Base-by-base conservation (phyloP, 2,797 vertebrate species). In the Eulemur coronatus region DNA sequence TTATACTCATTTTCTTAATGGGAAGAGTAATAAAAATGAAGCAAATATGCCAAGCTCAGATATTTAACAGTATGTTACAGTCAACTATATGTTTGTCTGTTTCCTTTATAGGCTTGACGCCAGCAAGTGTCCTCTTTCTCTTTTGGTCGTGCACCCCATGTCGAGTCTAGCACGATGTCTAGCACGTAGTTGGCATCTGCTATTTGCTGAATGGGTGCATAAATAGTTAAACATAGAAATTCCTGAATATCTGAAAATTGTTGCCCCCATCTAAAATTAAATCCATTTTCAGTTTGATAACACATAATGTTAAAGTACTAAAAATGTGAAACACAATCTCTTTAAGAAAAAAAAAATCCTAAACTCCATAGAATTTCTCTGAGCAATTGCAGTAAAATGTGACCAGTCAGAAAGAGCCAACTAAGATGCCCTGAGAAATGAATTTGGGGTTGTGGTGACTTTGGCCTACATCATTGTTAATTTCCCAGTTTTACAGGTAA, bases 281-380 rank as follows among this genome's bases (percentile, higher is more conserved):
- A 11, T 61, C 12, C 5, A 13, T 55, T 87, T 95, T 84, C 41
- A 84, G 57, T 88, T 81, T 75, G 65, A 35, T 76, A 57, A 28
- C 41, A 96, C 76, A 61, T 61, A 85, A 63, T 67, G 18, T 46
- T 52, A 61, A 73, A 91, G 17, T 38, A 65, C 7, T 75, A 81
- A 90, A 87, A 38, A 24, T 22, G 33, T 70, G 22, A 43, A 73
- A 20, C 6, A 61, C 7, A 65, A 67, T 2, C 15, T 61, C 79
- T 78, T 75, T 35, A 87, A 59, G 63, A 43, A 84, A 95, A 61
- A 61, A 46, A 94, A 84, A 12, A 41, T n/a, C 57, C 28, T 85
- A 70, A 61, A 52, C 14, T 84, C 15, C 24, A 67, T 10, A 38
- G 28, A 33, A 70, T 57, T 72, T n/a, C 52, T 48, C 55, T 18